These are phyloP conservation scores for Cenopis cana DNA, from an alignment of 2,888 invertebrate genomes.

Conservation along the genomic window DNA sequence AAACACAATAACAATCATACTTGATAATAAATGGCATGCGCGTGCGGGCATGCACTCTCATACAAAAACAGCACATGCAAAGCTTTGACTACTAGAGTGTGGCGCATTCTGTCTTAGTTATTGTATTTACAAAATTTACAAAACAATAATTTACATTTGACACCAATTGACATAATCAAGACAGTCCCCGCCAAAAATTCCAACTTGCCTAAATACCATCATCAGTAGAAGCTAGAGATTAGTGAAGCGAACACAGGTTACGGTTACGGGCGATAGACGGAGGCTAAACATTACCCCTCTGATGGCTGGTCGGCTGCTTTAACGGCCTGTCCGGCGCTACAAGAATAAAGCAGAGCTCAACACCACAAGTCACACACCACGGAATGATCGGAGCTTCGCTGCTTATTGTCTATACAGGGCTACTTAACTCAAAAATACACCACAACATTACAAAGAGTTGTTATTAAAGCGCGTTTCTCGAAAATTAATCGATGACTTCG, in stretches of 20 bases:
- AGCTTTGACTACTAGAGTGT: constrained; percentile 51
- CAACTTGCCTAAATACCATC: constrained; percentile 76
- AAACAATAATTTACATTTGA: constrained; percentile 44
- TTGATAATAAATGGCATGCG: constrained; percentile 46
- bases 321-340: constrained; percentile 77
- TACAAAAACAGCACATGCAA: constrained; percentile 39
- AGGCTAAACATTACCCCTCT: constrained; percentile 79
- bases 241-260: constrained; percentile 71
- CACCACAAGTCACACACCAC: constrained; percentile 71
- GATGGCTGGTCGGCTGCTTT: constrained; percentile 78
- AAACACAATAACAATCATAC: constrained; percentile 40
- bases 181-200: constrained; percentile 70
- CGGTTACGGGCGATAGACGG: constrained; percentile 67
- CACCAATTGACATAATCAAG: constrained; percentile 52
- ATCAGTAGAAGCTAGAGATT: constrained; percentile 72
- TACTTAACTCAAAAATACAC: constrained; percentile 43
- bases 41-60: constrained; percentile 50
- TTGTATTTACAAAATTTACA: constrained; percentile 51
- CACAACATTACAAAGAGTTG: constrained; percentile 44
- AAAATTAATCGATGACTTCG: constrained; percentile 36
- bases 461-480: constrained; percentile 45
- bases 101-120: constrained; percentile 68
- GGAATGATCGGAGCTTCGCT: constrained; percentile 48
- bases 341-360: constrained; percentile 82
- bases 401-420: constrained; percentile 6